Evolutionary conservation across 2,888 invertebrate genomes (phyloP), one percentile per base, ranked within the genome.

Genomic region (Rhaphigaster nebulosa): DNA sequence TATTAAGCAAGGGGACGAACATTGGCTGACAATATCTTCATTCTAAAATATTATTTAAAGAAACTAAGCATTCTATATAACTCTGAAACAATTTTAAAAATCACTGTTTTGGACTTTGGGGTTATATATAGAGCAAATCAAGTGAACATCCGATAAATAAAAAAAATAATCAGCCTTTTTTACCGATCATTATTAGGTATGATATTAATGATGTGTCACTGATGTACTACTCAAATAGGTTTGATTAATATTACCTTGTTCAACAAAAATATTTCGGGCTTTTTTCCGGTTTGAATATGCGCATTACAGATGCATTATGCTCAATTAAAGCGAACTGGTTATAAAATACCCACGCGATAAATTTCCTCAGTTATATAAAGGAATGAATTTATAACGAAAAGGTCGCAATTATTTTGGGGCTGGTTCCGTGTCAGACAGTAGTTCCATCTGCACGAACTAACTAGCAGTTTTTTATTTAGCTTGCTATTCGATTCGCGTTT

Each of bases 371-470:
- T 38, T 76, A 1, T 76, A 38, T 65, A 38, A 76, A 15, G 38
- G 20, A 38, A 15, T 23, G 70, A 76, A 76, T 76, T 76, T 38
- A 76, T 76, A 23, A 38, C 38, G 20, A 76, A 76, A 8, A 76
- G 20, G 70, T 76, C 1, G 70, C 34, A 76, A 38, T 76, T 76
- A 76, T 76, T 76, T 76, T 20, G 18, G 70, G 34, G 38, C 0
- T 1, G 34, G 20, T 76, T 76, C 38, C 70, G 70, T 76, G 70
- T 23, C 70, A 76, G 70, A 23, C 38, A 76, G 20, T 23, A 20
- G 70, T 76, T 76, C 38, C 70, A 76, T 38, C 70, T 38, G 70
- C 70, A 76, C 70, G 70, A 76, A 76, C 70, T 38, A 15, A 34
- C 34, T 38, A 23, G 20, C 34, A 23, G 20, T 23, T 38, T 38